These are phyloP conservation scores for Eucidaris tribuloides DNA, from an alignment of 35 echinoderm and acorn worm genomes.

Conservation along the genomic window DNA sequence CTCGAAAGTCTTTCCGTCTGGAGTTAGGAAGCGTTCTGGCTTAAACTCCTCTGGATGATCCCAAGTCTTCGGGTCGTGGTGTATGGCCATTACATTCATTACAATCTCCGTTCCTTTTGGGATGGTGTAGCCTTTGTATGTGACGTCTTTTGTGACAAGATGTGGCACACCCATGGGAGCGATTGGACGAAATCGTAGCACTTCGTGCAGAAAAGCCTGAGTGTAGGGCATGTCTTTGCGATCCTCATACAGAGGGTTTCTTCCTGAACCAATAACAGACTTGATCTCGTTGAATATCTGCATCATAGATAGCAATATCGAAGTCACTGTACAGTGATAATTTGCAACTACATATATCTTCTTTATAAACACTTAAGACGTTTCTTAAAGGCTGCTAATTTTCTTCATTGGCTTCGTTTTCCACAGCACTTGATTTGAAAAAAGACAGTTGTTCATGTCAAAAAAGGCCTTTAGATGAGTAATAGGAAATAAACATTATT, in stretches of 20 bases:
- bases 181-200: slow-evolving; percentile 17
- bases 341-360: too few species aligned
- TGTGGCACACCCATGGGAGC: slow-evolving; percentile 26
- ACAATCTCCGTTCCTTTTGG: slow-evolving; percentile 38
- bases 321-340: too few species aligned
- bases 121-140: neutral
- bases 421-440: too few species aligned
- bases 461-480: too few species aligned
- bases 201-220: slow-evolving; percentile 37
- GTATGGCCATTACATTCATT: slow-evolving; percentile 30
- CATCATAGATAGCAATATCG: too few species aligned
- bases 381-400: too few species aligned
- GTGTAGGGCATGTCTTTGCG: slow-evolving; percentile 44
- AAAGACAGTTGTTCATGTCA: too few species aligned
- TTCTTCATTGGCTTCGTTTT: too few species aligned
- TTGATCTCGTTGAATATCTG: too few species aligned
- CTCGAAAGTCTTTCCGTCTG: slow-evolving; percentile 27
- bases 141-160: neutral
- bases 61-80: slow-evolving; percentile 41
- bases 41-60: slow-evolving; percentile 33
- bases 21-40: slow-evolving; percentile 19
- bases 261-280: neutral
- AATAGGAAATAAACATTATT: too few species aligned
- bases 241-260: neutral
- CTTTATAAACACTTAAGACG: too few species aligned